phyloP scores from a whole-genome alignment of 2,888 invertebrate genomes.

The Prenolepis imparis region DNA sequence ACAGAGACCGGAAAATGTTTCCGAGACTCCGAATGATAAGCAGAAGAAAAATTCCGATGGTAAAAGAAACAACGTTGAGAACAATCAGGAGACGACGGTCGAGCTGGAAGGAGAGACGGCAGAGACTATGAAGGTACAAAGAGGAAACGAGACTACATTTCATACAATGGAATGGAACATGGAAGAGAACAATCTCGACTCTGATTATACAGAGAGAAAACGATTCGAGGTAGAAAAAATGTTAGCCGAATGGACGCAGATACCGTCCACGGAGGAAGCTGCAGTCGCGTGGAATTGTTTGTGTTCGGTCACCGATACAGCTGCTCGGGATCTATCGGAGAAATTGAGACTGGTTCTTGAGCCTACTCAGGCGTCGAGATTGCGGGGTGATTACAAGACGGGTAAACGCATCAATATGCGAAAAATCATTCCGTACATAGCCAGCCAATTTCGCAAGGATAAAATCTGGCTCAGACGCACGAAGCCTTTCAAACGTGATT shows the following conservation, averaged over 20 bases:
- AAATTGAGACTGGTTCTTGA: slow-evolving; percentile 97
- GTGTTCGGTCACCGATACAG: slow-evolving; percentile 88
- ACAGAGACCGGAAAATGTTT: slow-evolving; percentile 81
- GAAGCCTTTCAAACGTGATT: slow-evolving; percentile 97
- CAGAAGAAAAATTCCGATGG: slow-evolving; percentile 84
- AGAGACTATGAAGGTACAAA: slow-evolving; percentile 89
- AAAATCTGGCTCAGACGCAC: slow-evolving; percentile 99
- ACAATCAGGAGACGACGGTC: slow-evolving; percentile 87
- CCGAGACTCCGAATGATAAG: slow-evolving; percentile 83
- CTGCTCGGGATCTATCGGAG: slow-evolving; percentile 96
- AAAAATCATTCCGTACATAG: slow-evolving; percentile 99
- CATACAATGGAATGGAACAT: slow-evolving; percentile 88
- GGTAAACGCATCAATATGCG: slow-evolving; percentile 99
- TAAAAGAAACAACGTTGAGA: slow-evolving; percentile 75
- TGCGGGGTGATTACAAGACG: slow-evolving; percentile 98
- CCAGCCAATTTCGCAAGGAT: slow-evolving; percentile 99
- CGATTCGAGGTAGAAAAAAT: slow-evolving; percentile 81
- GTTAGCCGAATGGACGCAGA: slow-evolving; percentile 80
- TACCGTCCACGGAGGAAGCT: slow-evolving; percentile 86
- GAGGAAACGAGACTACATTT: slow-evolving; percentile 92
- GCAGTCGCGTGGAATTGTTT: slow-evolving; percentile 89
- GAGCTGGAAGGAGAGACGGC: slow-evolving; percentile 93
- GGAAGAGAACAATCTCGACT: slow-evolving; percentile 51
- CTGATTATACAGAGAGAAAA: slow-evolving; percentile 69
- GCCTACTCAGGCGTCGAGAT: slow-evolving; percentile 96